Conservation (phyloP, 2,797 vertebrate species). For the Characodon lateralis region DNA sequence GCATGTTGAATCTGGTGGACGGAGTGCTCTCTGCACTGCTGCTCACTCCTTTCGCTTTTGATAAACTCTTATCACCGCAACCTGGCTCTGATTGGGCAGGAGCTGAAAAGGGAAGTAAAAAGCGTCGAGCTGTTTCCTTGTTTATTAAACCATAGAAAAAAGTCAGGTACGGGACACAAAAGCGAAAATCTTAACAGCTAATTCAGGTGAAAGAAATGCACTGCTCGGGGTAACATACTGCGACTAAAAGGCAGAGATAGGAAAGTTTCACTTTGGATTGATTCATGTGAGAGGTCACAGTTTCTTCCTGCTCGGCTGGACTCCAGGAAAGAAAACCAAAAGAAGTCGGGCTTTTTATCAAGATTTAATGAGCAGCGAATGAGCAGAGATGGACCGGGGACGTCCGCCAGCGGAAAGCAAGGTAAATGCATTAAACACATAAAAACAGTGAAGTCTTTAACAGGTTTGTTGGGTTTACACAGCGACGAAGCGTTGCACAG, state of each 20-base stretch:
- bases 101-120: conserved; percentile 47
- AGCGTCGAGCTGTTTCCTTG: conserved; percentile 1
- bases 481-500: not conserved
- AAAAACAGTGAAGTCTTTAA: not conserved
- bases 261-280: not conserved
- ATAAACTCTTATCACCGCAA: not conserved
- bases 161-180: not conserved
- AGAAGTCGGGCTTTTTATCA: not conserved
- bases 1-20: not conserved
- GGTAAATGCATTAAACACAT: conserved; percentile 36
- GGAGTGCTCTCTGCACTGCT: not conserved
- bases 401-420: conserved; percentile 41
- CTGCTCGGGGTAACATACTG: not conserved
- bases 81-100: conserved; percentile 43
- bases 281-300: not conserved
- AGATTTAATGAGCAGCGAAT: not conserved
- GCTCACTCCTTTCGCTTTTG: conserved; percentile 12
- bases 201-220: not conserved
- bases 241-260: not conserved
- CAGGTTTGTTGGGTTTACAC: not conserved
- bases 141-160: not conserved
- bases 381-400: conserved; percentile 44
- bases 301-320: conserved; percentile 42
- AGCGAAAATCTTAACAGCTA: not conserved
- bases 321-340: not conserved